Conservation (phyloP, 2,888 invertebrate species). For the Synanthedon andrenaeformis region DNA sequence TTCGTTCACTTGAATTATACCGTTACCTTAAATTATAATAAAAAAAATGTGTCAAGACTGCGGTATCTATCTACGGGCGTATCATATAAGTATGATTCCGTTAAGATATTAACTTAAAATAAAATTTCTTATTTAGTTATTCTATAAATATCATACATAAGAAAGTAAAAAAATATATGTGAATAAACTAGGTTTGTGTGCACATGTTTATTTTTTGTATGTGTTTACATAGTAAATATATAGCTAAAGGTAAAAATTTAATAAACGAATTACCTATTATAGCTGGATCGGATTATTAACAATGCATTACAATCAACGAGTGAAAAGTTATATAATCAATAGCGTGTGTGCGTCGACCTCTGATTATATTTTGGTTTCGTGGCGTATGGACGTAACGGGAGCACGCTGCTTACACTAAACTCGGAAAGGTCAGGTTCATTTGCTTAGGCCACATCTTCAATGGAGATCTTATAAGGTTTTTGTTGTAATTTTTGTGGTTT, state of each 20-base stretch:
- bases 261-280: neutral
- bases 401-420: conserved; percentile 9
- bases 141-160: too few relatives aligned
- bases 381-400: conserved; percentile 15
- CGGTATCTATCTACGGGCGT: too few relatives aligned
- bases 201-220: neutral
- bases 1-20: too few relatives aligned
- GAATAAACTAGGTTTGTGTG: too few relatives aligned
- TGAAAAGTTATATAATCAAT: conserved; percentile 7
- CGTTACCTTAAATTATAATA: too few relatives aligned
- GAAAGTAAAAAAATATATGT: too few relatives aligned
- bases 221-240: neutral
- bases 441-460: conserved; percentile 9
- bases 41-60: too few relatives aligned
- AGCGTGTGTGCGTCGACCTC: conserved; percentile 7
- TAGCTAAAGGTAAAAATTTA: neutral
- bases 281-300: neutral
- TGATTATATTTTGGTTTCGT: neutral
- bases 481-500: too few relatives aligned
- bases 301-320: conserved; percentile 1
- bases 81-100: too few relatives aligned
- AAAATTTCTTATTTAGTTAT: too few relatives aligned
- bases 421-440: conserved; percentile 21
- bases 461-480: neutral
- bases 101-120: too few relatives aligned